Conservation (phyloP, 2,113 vertebrate genomes). For the Chloropsis cyanopogon region DNA sequence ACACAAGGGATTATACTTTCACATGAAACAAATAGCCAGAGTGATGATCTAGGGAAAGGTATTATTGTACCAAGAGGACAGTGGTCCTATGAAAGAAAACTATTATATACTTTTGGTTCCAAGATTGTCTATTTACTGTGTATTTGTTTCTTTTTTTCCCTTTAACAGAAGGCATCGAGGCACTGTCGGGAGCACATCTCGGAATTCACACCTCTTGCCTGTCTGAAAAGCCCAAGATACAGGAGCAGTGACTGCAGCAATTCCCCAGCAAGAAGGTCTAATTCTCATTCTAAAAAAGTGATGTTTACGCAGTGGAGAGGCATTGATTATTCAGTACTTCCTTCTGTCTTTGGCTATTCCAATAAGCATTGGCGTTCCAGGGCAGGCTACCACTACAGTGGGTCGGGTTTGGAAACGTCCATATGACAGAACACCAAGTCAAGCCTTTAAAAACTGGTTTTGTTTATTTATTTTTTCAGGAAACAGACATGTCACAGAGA, state of each 20-base stretch:
- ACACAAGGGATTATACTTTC: not conserved
- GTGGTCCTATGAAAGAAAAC: not conserved
- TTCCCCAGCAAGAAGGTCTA: slow-evolving; percentile 76
- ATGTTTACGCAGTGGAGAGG: slow-evolving; percentile 79
- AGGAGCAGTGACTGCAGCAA: slow-evolving; percentile 70
- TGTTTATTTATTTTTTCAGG: slow-evolving; percentile 38
- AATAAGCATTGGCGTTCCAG: slow-evolving; percentile 59
- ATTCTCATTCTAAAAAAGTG: slow-evolving; percentile 76
- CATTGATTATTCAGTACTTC: slow-evolving; percentile 77
- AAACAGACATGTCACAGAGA: slow-evolving; percentile 30
- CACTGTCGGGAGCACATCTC: slow-evolving; percentile 76
- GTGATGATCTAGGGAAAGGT: not conserved
- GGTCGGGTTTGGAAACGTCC: slow-evolving; percentile 79
- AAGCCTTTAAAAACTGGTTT: slow-evolving; percentile 70
- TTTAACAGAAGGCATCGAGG: slow-evolving; percentile 76
- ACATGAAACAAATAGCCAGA: not conserved
- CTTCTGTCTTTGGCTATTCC: slow-evolving; percentile 74
- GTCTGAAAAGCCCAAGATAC: slow-evolving; percentile 73
- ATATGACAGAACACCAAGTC: slow-evolving; percentile 75
- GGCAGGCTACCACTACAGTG: slow-evolving; percentile 45
- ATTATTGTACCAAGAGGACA: not conserved
- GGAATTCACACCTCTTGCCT: slow-evolving; percentile 82
- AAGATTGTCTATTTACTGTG: not conserved
- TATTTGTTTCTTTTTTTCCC: not conserved
- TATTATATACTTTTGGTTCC: not conserved